Evolutionary conservation across 2,113 vertebrate genomes (phyloP).

Genomic region (Gavia stellata): DNA sequence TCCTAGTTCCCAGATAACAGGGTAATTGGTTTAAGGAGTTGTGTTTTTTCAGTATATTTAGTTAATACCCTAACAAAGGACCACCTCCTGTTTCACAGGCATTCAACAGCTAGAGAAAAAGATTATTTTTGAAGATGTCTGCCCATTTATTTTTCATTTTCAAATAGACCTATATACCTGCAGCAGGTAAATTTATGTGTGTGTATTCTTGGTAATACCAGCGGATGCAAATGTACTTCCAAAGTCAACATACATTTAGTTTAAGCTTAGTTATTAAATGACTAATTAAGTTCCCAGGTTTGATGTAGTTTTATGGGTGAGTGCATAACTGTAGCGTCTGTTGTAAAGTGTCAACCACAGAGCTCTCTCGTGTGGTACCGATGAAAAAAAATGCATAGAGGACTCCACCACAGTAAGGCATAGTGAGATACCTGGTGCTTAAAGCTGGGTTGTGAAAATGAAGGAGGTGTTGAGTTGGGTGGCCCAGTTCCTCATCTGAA

Average conservation of each 20-base stretch:
- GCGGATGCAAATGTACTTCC: slow-evolving; percentile 13
- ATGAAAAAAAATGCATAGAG: neutral
- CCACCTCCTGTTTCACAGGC: neutral
- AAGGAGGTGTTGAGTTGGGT: neutral
- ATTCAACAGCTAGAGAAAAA: neutral
- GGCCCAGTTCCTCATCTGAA: neutral
- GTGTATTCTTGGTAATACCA: neutral
- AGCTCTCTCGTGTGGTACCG: neutral
- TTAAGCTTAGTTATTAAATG: slow-evolving; percentile 35
- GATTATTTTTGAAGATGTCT: neutral
- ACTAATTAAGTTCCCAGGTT: neutral
- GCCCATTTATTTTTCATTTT: neutral
- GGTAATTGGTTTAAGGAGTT: neutral
- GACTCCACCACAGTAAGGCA: neutral
- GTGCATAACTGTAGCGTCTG: neutral
- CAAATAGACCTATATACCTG: neutral
- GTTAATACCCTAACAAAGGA: neutral
- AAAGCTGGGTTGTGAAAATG: neutral
- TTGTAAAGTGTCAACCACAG: neutral
- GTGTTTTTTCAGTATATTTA: neutral
- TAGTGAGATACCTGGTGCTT: neutral
- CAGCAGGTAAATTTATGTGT: neutral
- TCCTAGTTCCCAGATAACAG: neutral
- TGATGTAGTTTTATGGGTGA: neutral
- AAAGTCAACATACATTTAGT: slow-evolving; percentile 23